Evolutionary conservation across 2,888 invertebrate species (phyloP).

Genomic region (Tiliacea citrago): DNA sequence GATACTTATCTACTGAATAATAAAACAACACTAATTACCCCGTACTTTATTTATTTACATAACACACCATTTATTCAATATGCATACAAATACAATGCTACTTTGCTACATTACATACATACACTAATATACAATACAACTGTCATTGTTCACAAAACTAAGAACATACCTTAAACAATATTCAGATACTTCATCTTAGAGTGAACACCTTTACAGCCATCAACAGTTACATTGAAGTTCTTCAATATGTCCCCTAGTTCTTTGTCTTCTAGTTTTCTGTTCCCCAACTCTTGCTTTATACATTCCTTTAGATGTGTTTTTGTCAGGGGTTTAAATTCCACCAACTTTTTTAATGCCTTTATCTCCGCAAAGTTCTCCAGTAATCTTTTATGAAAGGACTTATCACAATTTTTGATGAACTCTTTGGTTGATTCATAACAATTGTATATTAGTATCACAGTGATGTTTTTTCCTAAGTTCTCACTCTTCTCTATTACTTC

Average conservation of each 20-base stretch:
- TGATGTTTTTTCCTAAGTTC: conserved; percentile 76
- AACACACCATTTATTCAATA: conserved; percentile 25
- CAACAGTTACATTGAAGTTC: conserved; percentile 82
- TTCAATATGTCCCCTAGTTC: conserved; percentile 75
- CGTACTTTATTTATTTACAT: conserved; percentile 40
- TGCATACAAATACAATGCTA: conserved; percentile 30
- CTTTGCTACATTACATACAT: conserved; percentile 1
- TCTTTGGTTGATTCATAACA: conserved; percentile 74
- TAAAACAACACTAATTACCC: conserved; percentile 41
- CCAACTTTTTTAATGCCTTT: conserved; percentile 73
- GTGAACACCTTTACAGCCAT: conserved; percentile 88
- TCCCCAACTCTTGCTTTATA: conserved; percentile 78
- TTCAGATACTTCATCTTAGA: conserved; percentile 83
- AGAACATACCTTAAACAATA: conserved; percentile 70
- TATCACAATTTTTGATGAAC: conserved; percentile 76
- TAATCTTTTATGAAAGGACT: conserved; percentile 70
- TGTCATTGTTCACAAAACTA: conserved; percentile 25
- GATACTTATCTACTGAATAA: conserved; percentile 17
- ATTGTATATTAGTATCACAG: conserved; percentile 83
- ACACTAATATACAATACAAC: conserved; percentile 36
- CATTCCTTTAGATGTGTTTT: conserved; percentile 79
- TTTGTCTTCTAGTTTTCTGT: conserved; percentile 62
- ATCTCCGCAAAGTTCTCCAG: conserved; percentile 72
- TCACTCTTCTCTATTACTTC: conserved; percentile 79
- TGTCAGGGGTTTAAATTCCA: conserved; percentile 79